phyloP scores from a whole-genome alignment of 2,113 vertebrate species.

The Cathartes aura region DNA sequence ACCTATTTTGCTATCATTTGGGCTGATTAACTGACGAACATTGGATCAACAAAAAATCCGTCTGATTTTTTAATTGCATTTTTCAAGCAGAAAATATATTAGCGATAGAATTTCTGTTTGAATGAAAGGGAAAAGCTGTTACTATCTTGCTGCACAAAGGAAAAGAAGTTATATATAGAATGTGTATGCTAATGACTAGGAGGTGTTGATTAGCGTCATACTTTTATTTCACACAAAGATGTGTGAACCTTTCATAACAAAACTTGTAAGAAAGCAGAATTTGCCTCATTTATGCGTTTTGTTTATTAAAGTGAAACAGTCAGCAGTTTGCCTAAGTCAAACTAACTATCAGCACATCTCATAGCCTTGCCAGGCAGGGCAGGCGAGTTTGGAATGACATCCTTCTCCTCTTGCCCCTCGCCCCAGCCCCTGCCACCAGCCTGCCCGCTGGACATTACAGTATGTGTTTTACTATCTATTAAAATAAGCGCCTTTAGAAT shows the following conservation, averaged over 20 bases:
- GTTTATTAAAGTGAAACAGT: not conserved
- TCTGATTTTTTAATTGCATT: not conserved
- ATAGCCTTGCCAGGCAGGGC: not conserved
- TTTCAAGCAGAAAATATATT: not conserved
- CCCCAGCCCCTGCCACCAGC: not conserved
- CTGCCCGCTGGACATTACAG: not conserved
- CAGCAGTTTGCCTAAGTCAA: not conserved
- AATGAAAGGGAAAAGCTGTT: not conserved
- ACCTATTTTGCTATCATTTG: not conserved
- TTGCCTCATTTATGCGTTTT: not conserved
- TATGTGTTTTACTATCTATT: not conserved
- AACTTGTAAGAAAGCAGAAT: slow-evolving; percentile 18
- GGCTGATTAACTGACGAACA: not conserved
- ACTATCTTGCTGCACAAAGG: not conserved
- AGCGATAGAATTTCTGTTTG: not conserved
- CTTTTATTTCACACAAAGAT: slow-evolving; percentile 37
- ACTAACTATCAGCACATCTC: not conserved
- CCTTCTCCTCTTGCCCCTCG: not conserved
- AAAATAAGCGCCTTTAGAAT: not conserved
- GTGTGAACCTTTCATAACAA: slow-evolving; percentile 40
- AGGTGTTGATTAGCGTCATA: slow-evolving; percentile 43
- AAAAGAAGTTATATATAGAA: slow-evolving; percentile 16
- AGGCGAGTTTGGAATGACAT: not conserved
- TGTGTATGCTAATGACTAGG: not conserved
- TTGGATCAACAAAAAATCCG: not conserved